These are phyloP conservation scores for Pomacea maculata DNA, from an alignment of 1,140 invertebrate genomes.

Conservation along the genomic window DNA sequence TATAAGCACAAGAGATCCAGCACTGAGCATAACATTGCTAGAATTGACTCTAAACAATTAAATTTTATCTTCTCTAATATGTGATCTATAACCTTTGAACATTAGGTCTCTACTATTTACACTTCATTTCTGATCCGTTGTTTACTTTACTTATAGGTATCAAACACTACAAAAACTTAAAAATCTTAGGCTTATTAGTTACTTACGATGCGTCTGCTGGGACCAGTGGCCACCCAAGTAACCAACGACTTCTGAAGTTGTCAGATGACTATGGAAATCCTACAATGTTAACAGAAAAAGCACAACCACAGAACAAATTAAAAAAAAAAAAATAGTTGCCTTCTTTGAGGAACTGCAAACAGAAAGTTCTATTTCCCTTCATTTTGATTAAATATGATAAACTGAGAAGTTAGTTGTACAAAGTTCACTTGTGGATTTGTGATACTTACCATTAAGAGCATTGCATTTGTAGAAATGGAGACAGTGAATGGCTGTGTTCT, in stretches of 20 bases:
- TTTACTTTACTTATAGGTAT: no score
- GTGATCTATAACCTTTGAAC: neutral
- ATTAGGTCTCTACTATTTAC: neutral
- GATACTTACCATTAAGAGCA: conserved; percentile 76
- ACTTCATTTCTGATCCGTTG: no score
- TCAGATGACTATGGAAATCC: conserved; percentile 94
- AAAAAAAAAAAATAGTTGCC: neutral
- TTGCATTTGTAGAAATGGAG: conserved; percentile 87
- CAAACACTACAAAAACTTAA: no score
- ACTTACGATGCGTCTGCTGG: conserved; percentile 89
- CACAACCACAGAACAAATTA: neutral
- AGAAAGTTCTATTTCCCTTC: neutral
- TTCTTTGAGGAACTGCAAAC: neutral
- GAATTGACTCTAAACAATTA: no score
- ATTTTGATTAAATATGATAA: no score
- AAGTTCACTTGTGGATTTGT: neutral
- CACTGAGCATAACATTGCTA: no score
- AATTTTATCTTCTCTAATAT: no score
- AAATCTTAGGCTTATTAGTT: neutral
- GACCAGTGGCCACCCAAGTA: conserved; percentile 96
- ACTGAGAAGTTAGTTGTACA: neutral
- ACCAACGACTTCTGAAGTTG: conserved; percentile 90
- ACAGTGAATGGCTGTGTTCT: conserved; percentile 92
- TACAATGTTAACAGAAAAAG: conserved; percentile 38
- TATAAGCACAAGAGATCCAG: no score